Evolutionary conservation across 1,140 invertebrate species (phyloP), one percentile per base, ranked within the genome.

Genomic region (Chironomus striatipennis): DNA sequence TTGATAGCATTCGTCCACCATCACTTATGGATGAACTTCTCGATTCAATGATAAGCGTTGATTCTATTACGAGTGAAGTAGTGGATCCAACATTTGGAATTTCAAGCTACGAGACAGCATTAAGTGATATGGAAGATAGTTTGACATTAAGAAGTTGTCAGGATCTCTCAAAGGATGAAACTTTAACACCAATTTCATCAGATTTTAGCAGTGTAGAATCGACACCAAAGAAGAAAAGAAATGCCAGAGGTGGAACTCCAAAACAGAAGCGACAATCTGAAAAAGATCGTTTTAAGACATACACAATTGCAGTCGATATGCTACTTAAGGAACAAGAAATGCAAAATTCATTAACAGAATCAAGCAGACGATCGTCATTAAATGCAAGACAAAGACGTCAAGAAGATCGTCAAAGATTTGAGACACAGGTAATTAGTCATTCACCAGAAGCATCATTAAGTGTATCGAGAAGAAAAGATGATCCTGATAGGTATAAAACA

Each of bases 31-130:
- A 92, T 72, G 88, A 93, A 76, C 78, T 92, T 12, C 85, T 89
- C 0, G 91, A 93, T 77, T 89, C 94, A 85, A 93, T 94, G 88
- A 83, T 93, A 8, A 95, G 93, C 74, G 90, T 95, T 0, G 90
- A 91, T 0, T 94, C 92, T 78, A 92, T 95, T 43, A 89, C 88
- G 12, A 93, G 90, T 0, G 92, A 93, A 82, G 85, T 90, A 6
- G 89, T 87, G 0, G 91, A 93, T 73, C 76, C 77, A 42, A 77
- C 77, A 74, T 80, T 78, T 24, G 79, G 78, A 76, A 78, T 80
- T 7, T 80, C 80, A 17, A 80, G 81, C 73, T 82, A 82, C 65
- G 80, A 81, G 75, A 82, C 81, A 1, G 77, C 79, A 0, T 75
- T 75, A 18, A 87, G 84, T 42, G 86, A 88, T 74, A 82, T 87